Evolutionary conservation across 2,888 invertebrate species (phyloP), one percentile per base, ranked within the genome.

Genomic region (Eristalis arbustorum): DNA sequence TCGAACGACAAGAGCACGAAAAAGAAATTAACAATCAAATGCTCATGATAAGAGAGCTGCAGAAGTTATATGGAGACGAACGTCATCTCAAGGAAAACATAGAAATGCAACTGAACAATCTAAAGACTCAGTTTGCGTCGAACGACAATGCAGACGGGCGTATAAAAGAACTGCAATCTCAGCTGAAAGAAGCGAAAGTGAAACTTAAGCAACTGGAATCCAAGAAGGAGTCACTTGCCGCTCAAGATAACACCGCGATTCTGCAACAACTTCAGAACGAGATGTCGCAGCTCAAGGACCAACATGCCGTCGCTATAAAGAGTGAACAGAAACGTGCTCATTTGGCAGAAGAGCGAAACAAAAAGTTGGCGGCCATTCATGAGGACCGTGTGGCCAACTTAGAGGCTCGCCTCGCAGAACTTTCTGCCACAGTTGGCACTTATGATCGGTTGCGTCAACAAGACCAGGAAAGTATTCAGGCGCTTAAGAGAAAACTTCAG

Each of bases 1-100:
- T 95, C 89, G 96, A 97, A 90, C 95, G 97, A 80, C 96, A 96
- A 90, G 97, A 97, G 89, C 93, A 97, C 75, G 97, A 98, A 91
- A 96, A 96, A 89, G 97, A 97, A 91, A 95, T 96, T 82, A 95
- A 95, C 75, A 96, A 97, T 91, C 95, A 97, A 92, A 94, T 95
- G 83, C 94, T 96, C 23, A 96, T 96, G 95, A 93, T 97, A 89
- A 95, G 97, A 89, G 97, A 98, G 91, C 92, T 98, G 10, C 97
- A 98, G 90, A 94, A 96, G 89, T 94, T 97, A 75, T 93, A 97
- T 71, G 95, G 95, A 23, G 95, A 95, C 82, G 98, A 98, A 90
- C 94, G 96, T 31, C 95, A 95, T 88, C 94, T 94, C 0, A 96
- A 96, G 90, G 97, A 97, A 90, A 95, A 95, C 84, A 93, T 96